These are phyloP conservation scores for Andrena camellia DNA, from an alignment of 2,888 invertebrate species.

Conservation along the genomic window DNA sequence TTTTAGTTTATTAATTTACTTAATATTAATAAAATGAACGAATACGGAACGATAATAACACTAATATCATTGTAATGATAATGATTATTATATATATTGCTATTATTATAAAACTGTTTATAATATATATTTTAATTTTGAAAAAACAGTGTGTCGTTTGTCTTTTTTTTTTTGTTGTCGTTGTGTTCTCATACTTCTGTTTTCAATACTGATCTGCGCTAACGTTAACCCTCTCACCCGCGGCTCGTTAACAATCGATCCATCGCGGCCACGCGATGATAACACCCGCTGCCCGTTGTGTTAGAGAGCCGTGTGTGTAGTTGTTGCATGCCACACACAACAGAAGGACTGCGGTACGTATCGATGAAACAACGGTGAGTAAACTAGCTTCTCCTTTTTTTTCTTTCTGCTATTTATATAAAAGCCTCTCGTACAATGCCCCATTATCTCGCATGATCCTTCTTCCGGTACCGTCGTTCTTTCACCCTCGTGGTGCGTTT, in stretches of 20 bases:
- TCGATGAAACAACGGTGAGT: constrained; percentile 60
- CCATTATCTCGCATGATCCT: constrained; percentile 28
- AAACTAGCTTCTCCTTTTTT: constrained; percentile 47
- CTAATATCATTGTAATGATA: constrained; percentile 84
- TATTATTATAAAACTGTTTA: constrained; percentile 85
- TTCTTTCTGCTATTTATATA: constrained; percentile 19
- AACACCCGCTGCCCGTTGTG: constrained; percentile 51
- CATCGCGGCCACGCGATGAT: constrained; percentile 53
- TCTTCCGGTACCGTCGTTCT: background rate
- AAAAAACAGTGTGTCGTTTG: constrained; percentile 78
- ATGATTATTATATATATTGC: constrained; percentile 82
- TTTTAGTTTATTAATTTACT: constrained; percentile 83
- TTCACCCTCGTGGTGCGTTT: background rate
- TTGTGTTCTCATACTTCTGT: constrained; percentile 48
- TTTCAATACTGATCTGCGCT: constrained; percentile 26
- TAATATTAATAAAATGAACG: constrained; percentile 80
- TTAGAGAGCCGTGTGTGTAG: constrained; percentile 55
- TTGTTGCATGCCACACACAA: constrained; percentile 63
- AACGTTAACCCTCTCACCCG: constrained; percentile 32
- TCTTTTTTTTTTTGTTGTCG: constrained; percentile 73
- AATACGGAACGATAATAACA: constrained; percentile 81
- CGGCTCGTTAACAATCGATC: constrained; percentile 39
- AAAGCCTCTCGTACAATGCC: background rate
- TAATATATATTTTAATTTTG: constrained; percentile 85
- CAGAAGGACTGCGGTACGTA: constrained; percentile 62